Percentiles rank a stretch among this genome's conserved stretches.
These are phyloP conservation scores for Muricea muricata DNA, from an alignment of 92 coral and sea anemone species.

Conservation along the genomic window DNA sequence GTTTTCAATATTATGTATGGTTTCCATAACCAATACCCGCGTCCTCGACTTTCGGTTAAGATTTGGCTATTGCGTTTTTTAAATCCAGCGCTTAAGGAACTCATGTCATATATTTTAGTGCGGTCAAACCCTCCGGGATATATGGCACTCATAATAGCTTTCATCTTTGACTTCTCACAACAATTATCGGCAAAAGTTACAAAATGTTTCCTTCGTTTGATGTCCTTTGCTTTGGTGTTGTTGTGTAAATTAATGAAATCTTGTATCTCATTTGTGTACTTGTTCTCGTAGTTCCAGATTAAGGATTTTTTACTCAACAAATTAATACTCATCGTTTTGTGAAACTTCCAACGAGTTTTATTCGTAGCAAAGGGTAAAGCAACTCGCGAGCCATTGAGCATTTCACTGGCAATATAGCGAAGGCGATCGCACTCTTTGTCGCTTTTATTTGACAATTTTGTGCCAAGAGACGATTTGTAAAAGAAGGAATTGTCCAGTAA, in stretches of 20 bases:
- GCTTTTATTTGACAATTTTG: neutral
- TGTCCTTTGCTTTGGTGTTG: neutral
- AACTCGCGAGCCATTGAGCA: conserved; percentile 19
- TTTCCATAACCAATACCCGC: conserved; percentile 37
- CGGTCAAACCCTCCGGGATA: neutral
- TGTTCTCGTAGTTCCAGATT: neutral
- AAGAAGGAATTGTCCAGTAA: neutral
- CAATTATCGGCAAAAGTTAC: conserved; percentile 14
- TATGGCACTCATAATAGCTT: neutral
- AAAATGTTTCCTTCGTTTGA: neutral
- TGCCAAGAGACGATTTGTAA: neutral
- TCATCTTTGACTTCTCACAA: neutral
- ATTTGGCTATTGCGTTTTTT: neutral
- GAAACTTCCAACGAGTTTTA: neutral
- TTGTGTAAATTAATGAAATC: neutral
- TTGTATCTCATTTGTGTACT: neutral
- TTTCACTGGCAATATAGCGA: neutral
- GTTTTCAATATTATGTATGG: conserved; percentile 12
- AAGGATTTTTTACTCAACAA: neutral
- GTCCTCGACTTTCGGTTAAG: neutral
- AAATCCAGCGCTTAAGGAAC: neutral
- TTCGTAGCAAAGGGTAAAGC: neutral
- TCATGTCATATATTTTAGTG: neutral
- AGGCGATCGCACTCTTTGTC: neutral
- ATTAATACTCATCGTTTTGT: neutral